A percentile compares a stretch with the other conserved stretches of the same genome.
Evolutionary conservation across 2,797 vertebrate genomes (phyloP).

Genomic region (Allobates femoralis): DNA sequence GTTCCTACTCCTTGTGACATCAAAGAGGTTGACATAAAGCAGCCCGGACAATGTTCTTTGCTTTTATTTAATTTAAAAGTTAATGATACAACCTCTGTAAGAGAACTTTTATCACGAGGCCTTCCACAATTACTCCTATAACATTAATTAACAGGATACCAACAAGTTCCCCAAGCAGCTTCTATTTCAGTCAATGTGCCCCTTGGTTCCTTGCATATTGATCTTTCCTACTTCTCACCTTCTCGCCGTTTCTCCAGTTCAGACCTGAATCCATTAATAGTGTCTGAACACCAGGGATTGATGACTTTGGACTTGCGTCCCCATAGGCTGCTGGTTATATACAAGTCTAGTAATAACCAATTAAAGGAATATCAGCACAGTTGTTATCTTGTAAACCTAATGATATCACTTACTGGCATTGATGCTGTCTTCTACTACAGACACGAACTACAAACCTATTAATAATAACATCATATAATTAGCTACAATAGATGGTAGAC

Average conservation of each 20-base stretch:
- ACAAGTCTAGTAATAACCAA: slow-evolving; percentile 23
- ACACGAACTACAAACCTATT: neutral
- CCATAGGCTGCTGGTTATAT: neutral
- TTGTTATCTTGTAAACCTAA: neutral
- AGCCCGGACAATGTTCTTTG: slow-evolving; percentile 33
- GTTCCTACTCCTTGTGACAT: slow-evolving; percentile 11
- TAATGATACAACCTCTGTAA: slow-evolving; percentile 44
- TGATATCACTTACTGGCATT: neutral
- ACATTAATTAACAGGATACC: slow-evolving; percentile 54
- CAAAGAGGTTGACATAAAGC: slow-evolving; percentile 31
- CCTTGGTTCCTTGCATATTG: neutral
- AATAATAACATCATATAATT: neutral
- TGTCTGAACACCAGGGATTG: slow-evolving; percentile 37
- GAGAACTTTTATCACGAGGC: slow-evolving; percentile 44
- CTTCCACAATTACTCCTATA: slow-evolving; percentile 42
- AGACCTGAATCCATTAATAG: slow-evolving; percentile 44
- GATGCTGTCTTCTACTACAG: neutral
- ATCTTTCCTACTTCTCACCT: neutral
- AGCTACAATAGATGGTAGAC: neutral
- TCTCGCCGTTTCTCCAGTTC: slow-evolving; percentile 23
- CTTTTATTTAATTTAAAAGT: slow-evolving; percentile 48
- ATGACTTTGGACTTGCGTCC: slow-evolving; percentile 37
- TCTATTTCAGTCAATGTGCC: slow-evolving; percentile 47
- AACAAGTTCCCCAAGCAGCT: slow-evolving; percentile 44
- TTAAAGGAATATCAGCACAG: slow-evolving; percentile 23